phyloP scores from a whole-genome alignment of 1,140 invertebrate genomes.

The Pteromalus puparum region DNA sequence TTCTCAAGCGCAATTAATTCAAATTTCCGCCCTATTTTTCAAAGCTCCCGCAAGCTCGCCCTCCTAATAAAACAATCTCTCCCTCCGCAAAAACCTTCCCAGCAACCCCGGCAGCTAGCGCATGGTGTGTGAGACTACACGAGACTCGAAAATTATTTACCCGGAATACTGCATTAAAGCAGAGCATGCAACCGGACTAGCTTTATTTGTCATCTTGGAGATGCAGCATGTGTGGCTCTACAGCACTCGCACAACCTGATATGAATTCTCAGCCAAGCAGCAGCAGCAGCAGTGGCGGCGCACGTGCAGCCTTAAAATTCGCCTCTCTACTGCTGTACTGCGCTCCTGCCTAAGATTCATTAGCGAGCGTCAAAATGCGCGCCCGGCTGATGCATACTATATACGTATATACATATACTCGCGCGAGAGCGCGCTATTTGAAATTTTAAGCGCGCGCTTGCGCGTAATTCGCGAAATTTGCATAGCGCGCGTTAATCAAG shows the following conservation, averaged over 20 bases:
- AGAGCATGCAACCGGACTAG: constrained; percentile 15
- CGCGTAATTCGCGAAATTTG: constrained; percentile 42
- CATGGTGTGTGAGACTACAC: too few relatives aligned
- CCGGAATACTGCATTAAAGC: background rate
- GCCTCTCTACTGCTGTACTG: background rate
- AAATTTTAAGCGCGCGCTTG: constrained; percentile 40
- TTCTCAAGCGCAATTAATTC: background rate
- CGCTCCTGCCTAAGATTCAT: constrained; percentile 36
- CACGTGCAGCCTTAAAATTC: constrained; percentile 26
- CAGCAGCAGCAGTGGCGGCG: background rate
- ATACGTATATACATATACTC: too few relatives aligned
- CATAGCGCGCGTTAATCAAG: constrained; percentile 50
- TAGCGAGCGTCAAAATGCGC: constrained; percentile 44
- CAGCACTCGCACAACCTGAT: background rate
- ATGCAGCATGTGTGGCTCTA: background rate
- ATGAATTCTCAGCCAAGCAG: constrained; percentile 28
- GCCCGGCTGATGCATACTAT: background rate
- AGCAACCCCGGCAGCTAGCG: too few relatives aligned
- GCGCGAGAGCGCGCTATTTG: constrained; percentile 11
- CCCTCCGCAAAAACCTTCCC: too few relatives aligned
- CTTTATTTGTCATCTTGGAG: constrained; percentile 37
- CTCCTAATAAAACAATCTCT: background rate
- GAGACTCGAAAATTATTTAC: background rate
- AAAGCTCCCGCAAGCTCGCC: background rate
- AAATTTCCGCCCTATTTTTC: background rate